Percentiles rank a stretch among this genome's conserved stretches.
Conservation (phyloP, 2,888 invertebrate species). For the Agrotis ipsilon region DNA sequence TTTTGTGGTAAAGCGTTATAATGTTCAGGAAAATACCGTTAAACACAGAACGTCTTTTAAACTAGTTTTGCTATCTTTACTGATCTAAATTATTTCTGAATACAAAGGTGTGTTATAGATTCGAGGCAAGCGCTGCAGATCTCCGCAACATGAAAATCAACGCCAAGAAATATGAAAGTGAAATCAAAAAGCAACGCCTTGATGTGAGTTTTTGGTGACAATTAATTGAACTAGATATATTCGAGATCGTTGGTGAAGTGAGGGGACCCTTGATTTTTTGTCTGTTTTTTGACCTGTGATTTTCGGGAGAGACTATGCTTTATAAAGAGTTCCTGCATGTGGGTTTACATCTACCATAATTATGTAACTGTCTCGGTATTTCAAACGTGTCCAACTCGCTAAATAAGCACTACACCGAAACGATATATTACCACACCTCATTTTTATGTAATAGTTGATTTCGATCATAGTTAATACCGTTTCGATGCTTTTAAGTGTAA, state of each 20-base stretch:
- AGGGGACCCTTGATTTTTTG: neutral
- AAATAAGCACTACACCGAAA: neutral
- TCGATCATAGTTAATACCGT: neutral
- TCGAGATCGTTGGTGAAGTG: no score
- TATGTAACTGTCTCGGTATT: neutral
- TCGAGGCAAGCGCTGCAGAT: conserved; percentile 59
- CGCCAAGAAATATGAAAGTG: conserved; percentile 70
- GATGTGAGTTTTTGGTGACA: conserved; percentile 68
- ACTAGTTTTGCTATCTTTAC: neutral
- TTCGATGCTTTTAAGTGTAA: neutral
- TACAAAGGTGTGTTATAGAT: conserved; percentile 31
- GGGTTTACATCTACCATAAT: neutral
- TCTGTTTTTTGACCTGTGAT: no score
- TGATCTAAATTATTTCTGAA: neutral
- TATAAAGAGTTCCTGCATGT: no score
- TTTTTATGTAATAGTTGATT: no score
- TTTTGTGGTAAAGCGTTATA: no score
- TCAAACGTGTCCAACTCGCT: neutral
- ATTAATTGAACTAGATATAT: no score
- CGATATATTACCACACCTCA: neutral
- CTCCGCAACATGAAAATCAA: conserved; percentile 63
- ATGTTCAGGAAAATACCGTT: neutral
- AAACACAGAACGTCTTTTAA: neutral
- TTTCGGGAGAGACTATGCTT: no score
- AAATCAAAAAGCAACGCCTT: conserved; percentile 71